Percentiles rank a stretch among this genome's conserved stretches.
These are phyloP conservation scores for Aptenodytes patagonicus DNA, from an alignment of 2,113 vertebrate species.

Conservation along the genomic window DNA sequence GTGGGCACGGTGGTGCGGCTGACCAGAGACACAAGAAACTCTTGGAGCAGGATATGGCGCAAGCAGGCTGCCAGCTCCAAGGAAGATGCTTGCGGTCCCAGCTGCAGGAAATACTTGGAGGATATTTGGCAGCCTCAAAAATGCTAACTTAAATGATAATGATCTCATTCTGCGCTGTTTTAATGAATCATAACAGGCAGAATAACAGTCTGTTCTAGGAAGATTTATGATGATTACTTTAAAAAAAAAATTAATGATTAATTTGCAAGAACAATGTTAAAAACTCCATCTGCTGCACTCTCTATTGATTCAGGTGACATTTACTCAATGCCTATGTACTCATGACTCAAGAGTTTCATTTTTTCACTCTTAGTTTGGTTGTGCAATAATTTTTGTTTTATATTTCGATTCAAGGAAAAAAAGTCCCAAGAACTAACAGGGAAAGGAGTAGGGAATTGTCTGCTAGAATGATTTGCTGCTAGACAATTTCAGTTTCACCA, in stretches of 20 bases:
- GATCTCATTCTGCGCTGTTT: not conserved
- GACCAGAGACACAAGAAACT: not conserved
- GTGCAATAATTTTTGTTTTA: not conserved
- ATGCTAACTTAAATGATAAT: not conserved
- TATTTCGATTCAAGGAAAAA: not conserved
- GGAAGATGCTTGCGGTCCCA: not conserved
- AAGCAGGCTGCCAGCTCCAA: not conserved
- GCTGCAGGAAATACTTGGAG: slow-evolving; percentile 2
- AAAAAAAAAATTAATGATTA: slow-evolving; percentile 6
- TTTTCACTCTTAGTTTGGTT: not conserved
- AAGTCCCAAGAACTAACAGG: not conserved
- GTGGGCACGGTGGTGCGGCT: accelerated
- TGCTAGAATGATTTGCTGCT: not conserved
- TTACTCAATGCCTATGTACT: not conserved
- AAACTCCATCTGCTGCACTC: not conserved
- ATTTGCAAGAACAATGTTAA: not conserved
- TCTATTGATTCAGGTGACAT: slow-evolving; percentile 11
- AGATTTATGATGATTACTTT: not conserved
- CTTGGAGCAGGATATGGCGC: not conserved
- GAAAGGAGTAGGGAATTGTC: not conserved
- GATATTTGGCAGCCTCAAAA: not conserved
- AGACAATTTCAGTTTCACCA: not conserved
- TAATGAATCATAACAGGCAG: slow-evolving; percentile 14
- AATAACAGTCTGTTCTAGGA: not conserved
- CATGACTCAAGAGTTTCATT: not conserved